Evolutionary conservation across 2,113 vertebrate species (phyloP), one percentile per base, ranked within the genome.

Genomic region (Andinoacara biseriatus): DNA sequence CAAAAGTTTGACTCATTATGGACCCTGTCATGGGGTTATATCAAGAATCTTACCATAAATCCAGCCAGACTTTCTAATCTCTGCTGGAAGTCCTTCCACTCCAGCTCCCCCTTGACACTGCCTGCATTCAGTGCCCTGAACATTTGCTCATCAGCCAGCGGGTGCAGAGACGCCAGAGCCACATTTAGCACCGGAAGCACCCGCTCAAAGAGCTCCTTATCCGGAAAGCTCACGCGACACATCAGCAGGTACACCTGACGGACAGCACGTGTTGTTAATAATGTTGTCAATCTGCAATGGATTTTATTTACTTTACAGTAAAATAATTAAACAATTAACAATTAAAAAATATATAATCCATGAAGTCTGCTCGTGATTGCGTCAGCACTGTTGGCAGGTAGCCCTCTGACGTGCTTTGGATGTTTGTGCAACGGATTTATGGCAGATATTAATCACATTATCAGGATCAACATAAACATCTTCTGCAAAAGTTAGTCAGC

Each of bases 81-180:
- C 89, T 97, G 97, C 91, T 96, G 97, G 91, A 99, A 99, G 93
- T 99, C 97, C 76, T 96, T 97, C 98, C 98, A 99, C 1, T 96
- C 96, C 24, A 98, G 95, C 67, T 97, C 96, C 4, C 96, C 96
- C 5, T 84, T 94, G 82, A 98, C 91, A 13, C 95, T 95, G 75
- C 98, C 97, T 0, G 98, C 97, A 43, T 98, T 99, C 84, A 99
- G 95, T 6, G 98, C 97, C 52, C 97, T 96, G 94, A 98, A 99
- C 89, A 99, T 97, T 96, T 99, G 98, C 54, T 99, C 98, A 6
- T 99, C 98, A 3, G 98, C 98, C 95, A 99, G 95, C 57, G 98
- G 98, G 90, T 99, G 98, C 46, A 99, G 96, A 29, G 98, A 99
- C 0, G 98, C 97, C 24, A 99, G 94, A 0, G 97, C 96, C 94